Conservation (phyloP, 1,140 invertebrate genomes). For the Drosophila erecta region DNA sequence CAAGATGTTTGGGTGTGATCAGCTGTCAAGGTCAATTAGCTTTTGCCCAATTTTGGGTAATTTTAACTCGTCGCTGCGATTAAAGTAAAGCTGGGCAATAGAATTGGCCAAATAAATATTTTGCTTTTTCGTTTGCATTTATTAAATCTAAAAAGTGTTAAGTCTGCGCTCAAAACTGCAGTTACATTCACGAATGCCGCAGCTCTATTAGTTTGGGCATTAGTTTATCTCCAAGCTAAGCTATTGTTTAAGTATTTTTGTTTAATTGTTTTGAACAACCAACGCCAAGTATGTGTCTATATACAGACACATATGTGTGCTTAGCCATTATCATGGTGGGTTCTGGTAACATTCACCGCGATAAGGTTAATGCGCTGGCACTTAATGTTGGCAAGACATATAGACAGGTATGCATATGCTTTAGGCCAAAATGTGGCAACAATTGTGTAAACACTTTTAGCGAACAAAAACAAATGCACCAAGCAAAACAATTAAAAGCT, state of each 20-base stretch:
- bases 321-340: conserved; percentile 5
- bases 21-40: conserved; percentile 72
- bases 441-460: conserved; percentile 47
- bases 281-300: too few species aligned
- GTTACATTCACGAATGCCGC: too few species aligned
- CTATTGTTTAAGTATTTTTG: too few species aligned
- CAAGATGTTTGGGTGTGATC: conserved; percentile 5
- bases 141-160: too few species aligned
- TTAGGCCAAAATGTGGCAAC: conserved; percentile 41
- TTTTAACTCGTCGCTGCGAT: conserved; percentile 28
- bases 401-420: conserved; percentile 5
- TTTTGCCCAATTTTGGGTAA: conserved; percentile 60
- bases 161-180: too few species aligned
- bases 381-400: neutral
- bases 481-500: conserved; percentile 46
- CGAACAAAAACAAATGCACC: conserved; percentile 31
- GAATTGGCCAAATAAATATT: too few species aligned
- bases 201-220: too few species aligned
- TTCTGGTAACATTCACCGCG: conserved; percentile 8
- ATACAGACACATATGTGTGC: too few species aligned
- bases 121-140: too few species aligned
- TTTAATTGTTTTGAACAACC: too few species aligned
- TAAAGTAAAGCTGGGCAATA: too few species aligned
- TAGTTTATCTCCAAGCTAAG: too few species aligned
- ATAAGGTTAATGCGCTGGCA: conserved; percentile 44